Conservation (phyloP, 2,113 vertebrate species). For the Ariopsis seemanni region DNA sequence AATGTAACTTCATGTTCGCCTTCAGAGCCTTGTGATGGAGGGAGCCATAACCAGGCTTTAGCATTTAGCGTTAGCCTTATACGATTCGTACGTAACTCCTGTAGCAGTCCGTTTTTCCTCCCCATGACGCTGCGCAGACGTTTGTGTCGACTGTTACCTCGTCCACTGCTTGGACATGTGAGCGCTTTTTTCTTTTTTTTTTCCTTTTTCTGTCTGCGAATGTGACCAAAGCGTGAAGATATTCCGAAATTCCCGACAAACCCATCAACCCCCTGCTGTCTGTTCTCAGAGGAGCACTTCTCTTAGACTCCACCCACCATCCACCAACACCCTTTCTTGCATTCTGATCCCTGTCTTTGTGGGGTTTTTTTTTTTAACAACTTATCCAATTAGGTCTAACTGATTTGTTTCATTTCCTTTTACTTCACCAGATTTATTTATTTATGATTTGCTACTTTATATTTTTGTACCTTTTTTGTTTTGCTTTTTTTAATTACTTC, state of each 20-base stretch:
- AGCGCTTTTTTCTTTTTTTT: background rate
- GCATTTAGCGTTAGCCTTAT: constrained; percentile 43
- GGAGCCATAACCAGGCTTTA: constrained; percentile 55
- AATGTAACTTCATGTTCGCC: constrained; percentile 76
- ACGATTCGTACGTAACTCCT: constrained; percentile 35
- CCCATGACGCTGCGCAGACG: constrained; percentile 40
- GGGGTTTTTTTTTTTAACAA: constrained; percentile 47
- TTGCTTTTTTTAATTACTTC: constrained; percentile 18
- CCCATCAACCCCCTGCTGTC: constrained; percentile 39
- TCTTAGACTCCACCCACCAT: constrained; percentile 35
- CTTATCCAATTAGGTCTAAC: constrained; percentile 50
- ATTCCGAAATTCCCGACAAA: background rate
- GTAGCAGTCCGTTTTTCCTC: constrained; percentile 20
- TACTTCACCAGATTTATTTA: constrained; percentile 72
- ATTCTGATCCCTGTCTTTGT: constrained; percentile 46
- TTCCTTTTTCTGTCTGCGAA: constrained; percentile 2
- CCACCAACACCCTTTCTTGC: constrained; percentile 45
- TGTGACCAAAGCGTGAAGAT: constrained; percentile 49
- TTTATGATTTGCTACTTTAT: constrained; percentile 69
- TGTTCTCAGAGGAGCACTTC: constrained; percentile 32
- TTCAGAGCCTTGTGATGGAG: constrained; percentile 62
- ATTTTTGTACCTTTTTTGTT: constrained; percentile 66
- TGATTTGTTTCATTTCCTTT: constrained; percentile 52
- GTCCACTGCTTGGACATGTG: background rate
- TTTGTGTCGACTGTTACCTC: constrained; percentile 56